Conservation (phyloP, 1,140 invertebrate genomes). For the Polypedilum pembai region DNA sequence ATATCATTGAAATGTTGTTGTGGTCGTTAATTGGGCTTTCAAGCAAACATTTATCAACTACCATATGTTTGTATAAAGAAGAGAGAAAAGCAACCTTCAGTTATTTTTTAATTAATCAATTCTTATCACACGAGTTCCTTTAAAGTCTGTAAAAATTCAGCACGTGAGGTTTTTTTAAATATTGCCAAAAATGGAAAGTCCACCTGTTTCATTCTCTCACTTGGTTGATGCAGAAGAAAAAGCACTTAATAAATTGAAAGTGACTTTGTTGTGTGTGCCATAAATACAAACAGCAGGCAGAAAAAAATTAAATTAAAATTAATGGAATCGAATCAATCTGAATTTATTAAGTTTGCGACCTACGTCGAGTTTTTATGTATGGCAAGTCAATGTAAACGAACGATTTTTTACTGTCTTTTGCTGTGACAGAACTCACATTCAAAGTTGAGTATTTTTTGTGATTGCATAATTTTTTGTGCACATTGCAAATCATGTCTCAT, state of each 20-base stretch:
- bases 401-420: neutral
- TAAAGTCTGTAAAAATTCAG: too few relatives aligned
- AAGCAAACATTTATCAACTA: neutral
- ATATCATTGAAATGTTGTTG: neutral
- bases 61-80: neutral
- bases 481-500: conserved; percentile 6
- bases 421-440: neutral
- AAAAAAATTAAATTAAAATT: neutral
- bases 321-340: neutral
- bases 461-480: neutral
- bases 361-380: neutral
- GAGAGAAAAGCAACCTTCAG: neutral
- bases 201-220: too few relatives aligned
- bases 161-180: too few relatives aligned
- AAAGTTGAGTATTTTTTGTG: neutral
- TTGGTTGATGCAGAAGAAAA: too few relatives aligned
- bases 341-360: neutral
- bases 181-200: too few relatives aligned
- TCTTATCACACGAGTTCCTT: too few relatives aligned
- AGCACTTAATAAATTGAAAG: too few relatives aligned
- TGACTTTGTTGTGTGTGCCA: too few relatives aligned
- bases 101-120: neutral
- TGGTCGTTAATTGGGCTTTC: neutral
- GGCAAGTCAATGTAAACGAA: neutral
- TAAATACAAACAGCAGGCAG: neutral